Evolutionary conservation across 2,888 invertebrate genomes (phyloP), one percentile per base, ranked within the genome.

Genomic region (Deilephila porcellus): DNA sequence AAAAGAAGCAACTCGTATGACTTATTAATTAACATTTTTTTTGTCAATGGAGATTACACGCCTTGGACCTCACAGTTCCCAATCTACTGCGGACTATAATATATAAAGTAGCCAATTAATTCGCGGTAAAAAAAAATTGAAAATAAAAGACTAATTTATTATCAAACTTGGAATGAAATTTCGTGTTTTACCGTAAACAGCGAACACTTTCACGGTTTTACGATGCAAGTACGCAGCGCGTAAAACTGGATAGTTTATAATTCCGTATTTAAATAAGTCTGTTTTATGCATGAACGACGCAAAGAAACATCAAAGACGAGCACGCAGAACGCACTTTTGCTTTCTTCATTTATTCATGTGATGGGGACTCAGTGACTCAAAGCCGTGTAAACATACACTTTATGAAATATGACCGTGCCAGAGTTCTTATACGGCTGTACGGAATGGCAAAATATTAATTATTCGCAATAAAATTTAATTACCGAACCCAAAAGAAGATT

Each of bases 301-400:
- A 76, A 76, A 78, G 77, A 73, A 75, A 80, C 81, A 77, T 84
- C 82, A 84, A 86, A 83, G 82, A 72, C 73, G 72, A 76, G 52
- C 60, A 53, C 74, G 76, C 78, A 73, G 74, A 76, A 79, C 80
- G 79, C 79, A 81, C 81, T 80, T 86, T 82, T 84, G 79, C 79
- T 81, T 82, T 79, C 82, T 78, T 85, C 80, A 85, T 81, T 85
- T 86, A 85, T 86, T 86, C 84, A 85, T 80, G 73, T 74, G 62
- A 79, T 76, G 71, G 76, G 73, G 78, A 76, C 76, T 74, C 74
- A 71, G 72, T 71, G 71, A 72, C 78, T 81, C 74, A 80, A 81
- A 79, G 81, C 80, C 78, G 76, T 76, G 81, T 73, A 79, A 76
- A 80, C 77, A 77, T 56, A 56, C 53, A 45, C 32, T 64, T 74